Evolutionary conservation across 2,797 vertebrate species (phyloP).

Genomic region (Cichlasoma orientale): DNA sequence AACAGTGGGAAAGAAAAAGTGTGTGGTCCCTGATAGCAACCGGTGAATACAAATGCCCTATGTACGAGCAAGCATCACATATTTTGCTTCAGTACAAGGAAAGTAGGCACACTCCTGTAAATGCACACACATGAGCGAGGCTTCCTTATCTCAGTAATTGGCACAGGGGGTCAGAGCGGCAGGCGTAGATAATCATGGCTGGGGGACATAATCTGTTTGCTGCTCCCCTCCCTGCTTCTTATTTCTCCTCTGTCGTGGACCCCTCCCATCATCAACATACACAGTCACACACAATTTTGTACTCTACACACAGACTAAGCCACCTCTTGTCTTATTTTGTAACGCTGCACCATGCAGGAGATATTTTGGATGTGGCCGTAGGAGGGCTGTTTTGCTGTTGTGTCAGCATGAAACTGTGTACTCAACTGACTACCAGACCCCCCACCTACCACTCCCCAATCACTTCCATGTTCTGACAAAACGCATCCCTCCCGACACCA

Average conservation of each 20-base stretch:
- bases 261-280: constrained; percentile 12
- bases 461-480: not conserved
- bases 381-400: constrained; percentile 24
- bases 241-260: constrained; percentile 11
- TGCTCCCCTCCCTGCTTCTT: constrained; percentile 5
- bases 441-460: not conserved
- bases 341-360: constrained; percentile 23
- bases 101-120: constrained; percentile 10
- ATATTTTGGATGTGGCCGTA: constrained; percentile 20
- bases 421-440: constrained; percentile 36
- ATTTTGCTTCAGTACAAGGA: constrained; percentile 30
- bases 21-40: constrained; percentile 38
- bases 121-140: constrained; percentile 12
- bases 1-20: constrained; percentile 31
- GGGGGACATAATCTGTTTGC: constrained; percentile 58
- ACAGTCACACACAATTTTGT: not conserved
- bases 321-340: not conserved
- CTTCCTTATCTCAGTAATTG: constrained; percentile 68
- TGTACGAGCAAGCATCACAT: not conserved
- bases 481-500: not conserved
- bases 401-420: constrained; percentile 37
- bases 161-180: constrained; percentile 55
- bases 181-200: constrained; percentile 60
- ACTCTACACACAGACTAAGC: not conserved
- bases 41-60: constrained; percentile 49